Evolutionary conservation across 2,888 invertebrate genomes (phyloP).

Genomic region (Xestia c-nigrum): DNA sequence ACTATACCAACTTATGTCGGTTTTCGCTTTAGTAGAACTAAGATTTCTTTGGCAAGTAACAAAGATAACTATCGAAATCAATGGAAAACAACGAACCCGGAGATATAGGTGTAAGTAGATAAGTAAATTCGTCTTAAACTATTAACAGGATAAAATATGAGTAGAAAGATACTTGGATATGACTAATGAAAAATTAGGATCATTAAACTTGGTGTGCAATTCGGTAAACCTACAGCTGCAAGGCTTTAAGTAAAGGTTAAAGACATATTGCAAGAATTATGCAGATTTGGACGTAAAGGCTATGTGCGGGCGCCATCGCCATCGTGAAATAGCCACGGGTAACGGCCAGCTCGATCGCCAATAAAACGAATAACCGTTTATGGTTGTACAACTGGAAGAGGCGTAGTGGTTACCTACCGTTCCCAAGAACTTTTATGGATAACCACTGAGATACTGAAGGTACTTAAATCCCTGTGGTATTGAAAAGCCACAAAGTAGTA

Average conservation of each 20-base stretch:
- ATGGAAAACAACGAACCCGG: not conserved
- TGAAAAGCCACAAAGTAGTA: conserved; percentile 61
- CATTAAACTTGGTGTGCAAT: not conserved
- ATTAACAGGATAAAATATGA: not conserved
- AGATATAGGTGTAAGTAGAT: not conserved
- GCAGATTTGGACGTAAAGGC: conserved; percentile 45
- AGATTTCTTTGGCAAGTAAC: not conserved
- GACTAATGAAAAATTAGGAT: not conserved
- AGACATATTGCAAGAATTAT: conserved; percentile 36
- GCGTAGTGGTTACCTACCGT: conserved; percentile 62
- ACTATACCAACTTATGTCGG: not conserved
- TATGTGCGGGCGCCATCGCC: conserved; percentile 55
- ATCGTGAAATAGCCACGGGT: conserved; percentile 66
- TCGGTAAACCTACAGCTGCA: not conserved
- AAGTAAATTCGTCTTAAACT: not conserved
- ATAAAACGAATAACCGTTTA: conserved; percentile 76
- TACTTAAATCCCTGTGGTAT: conserved; percentile 61
- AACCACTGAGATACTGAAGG: conserved; percentile 57
- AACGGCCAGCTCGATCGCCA: conserved; percentile 72
- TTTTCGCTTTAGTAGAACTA: conserved; percentile 36
- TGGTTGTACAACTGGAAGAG: conserved; percentile 65
- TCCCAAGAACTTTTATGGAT: conserved; percentile 65
- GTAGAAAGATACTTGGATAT: not conserved
- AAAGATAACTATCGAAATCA: not conserved
- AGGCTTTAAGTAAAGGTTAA: conserved; percentile 8